A percentile compares a stretch with the other conserved stretches of the same genome.
phyloP scores from a whole-genome alignment of 2,113 vertebrate species.

The Sylvietta virens region DNA sequence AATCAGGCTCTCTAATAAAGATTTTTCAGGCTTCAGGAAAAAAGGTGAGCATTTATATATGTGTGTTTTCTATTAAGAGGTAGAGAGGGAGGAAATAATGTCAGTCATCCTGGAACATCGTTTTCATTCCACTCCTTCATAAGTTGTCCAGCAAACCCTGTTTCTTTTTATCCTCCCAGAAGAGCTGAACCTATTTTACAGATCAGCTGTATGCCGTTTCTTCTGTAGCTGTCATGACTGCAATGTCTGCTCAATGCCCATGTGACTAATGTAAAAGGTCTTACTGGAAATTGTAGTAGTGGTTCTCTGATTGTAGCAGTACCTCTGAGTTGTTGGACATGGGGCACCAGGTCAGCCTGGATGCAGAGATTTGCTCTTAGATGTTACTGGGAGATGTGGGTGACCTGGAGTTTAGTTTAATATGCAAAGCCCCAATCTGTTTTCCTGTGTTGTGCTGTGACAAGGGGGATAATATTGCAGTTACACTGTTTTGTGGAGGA shows the following conservation, averaged over 20 bases:
- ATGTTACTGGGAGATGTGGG: neutral
- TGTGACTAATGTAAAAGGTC: neutral
- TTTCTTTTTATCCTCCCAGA: neutral
- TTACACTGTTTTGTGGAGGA: neutral
- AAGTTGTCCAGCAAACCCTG: neutral
- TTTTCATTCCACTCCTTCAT: neutral
- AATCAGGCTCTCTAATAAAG: constrained; percentile 82
- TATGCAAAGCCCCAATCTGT: neutral
- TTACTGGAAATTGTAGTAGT: neutral
- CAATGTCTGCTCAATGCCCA: neutral
- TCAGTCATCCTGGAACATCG: neutral
- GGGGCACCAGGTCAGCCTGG: neutral
- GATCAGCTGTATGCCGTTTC: neutral
- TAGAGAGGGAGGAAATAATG: neutral
- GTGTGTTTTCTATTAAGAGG: neutral
- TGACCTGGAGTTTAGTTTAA: neutral
- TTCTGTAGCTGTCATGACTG: neutral
- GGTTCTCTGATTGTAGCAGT: neutral
- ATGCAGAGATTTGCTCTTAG: neutral
- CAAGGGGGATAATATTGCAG: neutral
- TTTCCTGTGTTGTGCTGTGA: neutral
- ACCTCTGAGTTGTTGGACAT: neutral
- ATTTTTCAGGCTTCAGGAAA: constrained; percentile 93
- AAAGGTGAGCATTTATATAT: constrained; percentile 79
- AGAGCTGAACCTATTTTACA: neutral